Conservation (phyloP, 1,140 invertebrate species). For the Andricus grossulariae region DNA sequence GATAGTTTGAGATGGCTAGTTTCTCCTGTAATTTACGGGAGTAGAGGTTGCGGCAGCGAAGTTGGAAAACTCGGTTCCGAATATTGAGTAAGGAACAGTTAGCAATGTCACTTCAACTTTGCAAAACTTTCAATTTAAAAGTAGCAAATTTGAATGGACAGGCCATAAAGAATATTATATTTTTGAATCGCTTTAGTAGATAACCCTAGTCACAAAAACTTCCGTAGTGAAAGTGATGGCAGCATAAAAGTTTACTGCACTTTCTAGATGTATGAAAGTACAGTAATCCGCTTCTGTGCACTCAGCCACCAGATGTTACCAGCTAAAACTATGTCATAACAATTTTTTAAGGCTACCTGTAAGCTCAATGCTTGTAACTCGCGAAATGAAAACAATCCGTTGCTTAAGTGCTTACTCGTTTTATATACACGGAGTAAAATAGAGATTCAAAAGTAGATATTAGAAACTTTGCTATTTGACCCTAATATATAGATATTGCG, state of each 20-base stretch:
- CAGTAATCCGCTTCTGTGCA: not conserved
- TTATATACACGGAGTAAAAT: too few relatives aligned
- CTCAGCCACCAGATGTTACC: not conserved
- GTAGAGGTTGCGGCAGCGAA: too few relatives aligned
- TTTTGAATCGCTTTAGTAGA: not conserved
- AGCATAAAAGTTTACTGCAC: constrained; percentile 5
- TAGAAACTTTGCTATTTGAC: too few relatives aligned
- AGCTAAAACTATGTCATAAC: not conserved
- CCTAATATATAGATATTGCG: too few relatives aligned
- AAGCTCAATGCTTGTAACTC: not conserved
- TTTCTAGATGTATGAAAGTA: not conserved
- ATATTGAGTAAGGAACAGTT: too few relatives aligned
- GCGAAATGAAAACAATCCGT: not conserved
- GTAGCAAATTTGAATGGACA: too few relatives aligned
- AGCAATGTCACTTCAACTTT: too few relatives aligned
- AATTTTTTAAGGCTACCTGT: not conserved
- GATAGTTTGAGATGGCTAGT: too few relatives aligned
- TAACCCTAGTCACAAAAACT: not conserved
- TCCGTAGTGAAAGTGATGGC: not conserved
- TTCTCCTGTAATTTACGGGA: too few relatives aligned
- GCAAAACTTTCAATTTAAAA: too few relatives aligned
- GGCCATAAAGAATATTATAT: not conserved
- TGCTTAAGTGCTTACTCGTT: not conserved
- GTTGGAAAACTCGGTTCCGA: too few relatives aligned
- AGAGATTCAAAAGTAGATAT: too few relatives aligned